Evolutionary conservation across 1,140 invertebrate species (phyloP), one percentile per base, ranked within the genome.

Genomic region (Stegodyphus mimosarum): DNA sequence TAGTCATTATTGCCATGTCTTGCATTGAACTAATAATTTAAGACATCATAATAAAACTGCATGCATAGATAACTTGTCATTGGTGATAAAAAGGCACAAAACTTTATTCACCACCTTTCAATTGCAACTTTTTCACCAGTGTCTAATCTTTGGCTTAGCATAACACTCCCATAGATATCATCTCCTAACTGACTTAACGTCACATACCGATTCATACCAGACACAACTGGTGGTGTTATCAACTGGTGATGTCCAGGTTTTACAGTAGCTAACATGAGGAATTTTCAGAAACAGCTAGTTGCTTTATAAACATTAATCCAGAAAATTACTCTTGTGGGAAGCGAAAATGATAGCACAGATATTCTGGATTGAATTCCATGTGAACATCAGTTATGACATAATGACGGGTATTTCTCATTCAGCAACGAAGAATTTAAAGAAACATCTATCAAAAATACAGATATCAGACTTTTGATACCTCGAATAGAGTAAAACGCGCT

Each of bases 111-210:
- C 48, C 75, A 86, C 83, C 83, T 86, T 92, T 99, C 99, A 87
- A 99, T 99, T 69, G 98, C 98, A 15, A 99, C 98, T 91, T 99
- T 98, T 91, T 99, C 98, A 13, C 97, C 97, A 0, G 97, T 98
- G 90, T 99, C 98, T 75, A 97, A 94, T 86, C 96, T 93, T 91
- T 97, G 97, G 17, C 97, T 98, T 70, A 99, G 93, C 63, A 98
- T 94, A 60, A 99, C 98, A 86, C 96, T 98, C 33, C 98, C 99
- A 90, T 99, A 99, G 17, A 98, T 99, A 70, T 98, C 99, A 92
- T 99, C 98, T 71, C 99, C 99, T 52, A 99, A 92, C 91, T 98
- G 96, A 90, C 97, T 97, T 83, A 98, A 92, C 86, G 96, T 96
- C 88, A 97, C 95, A 91, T 99, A 99, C 77, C 98, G 95, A 93